Evolutionary conservation across 2,113 vertebrate genomes (phyloP), one percentile per base, ranked within the genome.

Genomic region (Grus americana): DNA sequence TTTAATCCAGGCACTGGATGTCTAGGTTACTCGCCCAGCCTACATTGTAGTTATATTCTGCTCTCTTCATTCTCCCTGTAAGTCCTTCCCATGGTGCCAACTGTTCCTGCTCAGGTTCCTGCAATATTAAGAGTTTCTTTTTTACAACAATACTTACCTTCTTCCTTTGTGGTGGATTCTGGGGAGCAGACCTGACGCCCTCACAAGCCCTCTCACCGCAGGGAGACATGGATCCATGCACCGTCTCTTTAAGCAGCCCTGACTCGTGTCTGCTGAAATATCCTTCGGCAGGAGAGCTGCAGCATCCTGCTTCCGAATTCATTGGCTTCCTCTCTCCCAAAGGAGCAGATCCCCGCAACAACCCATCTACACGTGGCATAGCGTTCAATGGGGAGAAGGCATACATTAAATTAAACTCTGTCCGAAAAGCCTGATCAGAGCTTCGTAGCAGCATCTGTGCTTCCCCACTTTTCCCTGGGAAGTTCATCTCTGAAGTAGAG

Each of bases 331-430:
- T 98, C 36, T 99, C 99, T 11, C 97, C 97, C 73, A 97, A 92
- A 27, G 98, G 98, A 86, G 98, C 96, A 88, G 98, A 98, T 0
- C 98, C 98, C 88, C 97, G 98, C 71, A 98, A 98, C 27, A 98
- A 73, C 73, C 98, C 98, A 86, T 99, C 98, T 20, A 98, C 97
- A 86, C 98, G 98, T 68, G 98, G 98, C 98, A 99, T 99, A 95
- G 99, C 99, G 44, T 99, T 99, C 98, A 99, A 93, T 66, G 99
- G 99, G 54, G 99, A 99, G 97, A 99, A 99, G 97, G 99, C 99
- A 97, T 99, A 99, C 98, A 99, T 99, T 97, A 99, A 98, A 98
- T 99, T 99, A 98, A 99, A 99, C 97, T 99, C 99, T 98, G 99
- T 99, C 99, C 99, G 99, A 98, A 99, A 99, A 78, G 99, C 98